Evolutionary conservation across 2,888 invertebrate genomes (phyloP), one percentile per base, ranked within the genome.

Genomic region (Hemicrepidius hirtus): DNA sequence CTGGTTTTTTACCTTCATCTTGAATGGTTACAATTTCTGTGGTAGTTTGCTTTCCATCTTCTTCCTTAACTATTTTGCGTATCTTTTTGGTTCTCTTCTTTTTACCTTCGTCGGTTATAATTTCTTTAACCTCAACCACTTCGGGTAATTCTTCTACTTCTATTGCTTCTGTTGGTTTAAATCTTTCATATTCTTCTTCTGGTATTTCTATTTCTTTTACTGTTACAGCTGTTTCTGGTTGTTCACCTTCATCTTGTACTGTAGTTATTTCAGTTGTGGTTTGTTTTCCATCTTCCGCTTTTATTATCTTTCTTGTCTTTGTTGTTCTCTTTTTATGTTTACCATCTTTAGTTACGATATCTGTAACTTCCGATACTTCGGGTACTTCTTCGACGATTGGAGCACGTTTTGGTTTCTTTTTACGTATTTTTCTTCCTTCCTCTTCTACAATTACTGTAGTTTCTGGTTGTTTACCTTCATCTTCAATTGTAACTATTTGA

Each of bases 401-500:
- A 7, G 12, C 63, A 77, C 75, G 35, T 21, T 76, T 46, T 32
- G 87, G 85, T 12, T 57, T 57, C 37, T 37, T 57, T 20, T 57
- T 57, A 37, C 35, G 18, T 18, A 35, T 9, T 16, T 57, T 57
- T 41, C 12, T 28, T 0, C 9, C n/a, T 66, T 65, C 24, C 20
- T 84, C 83, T 21, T 81, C 82, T 49, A 78, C 59, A 10, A 28
- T 57, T 73, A 74, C 70, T 68, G n/a, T 67, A 57, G 70, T 74
- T 77, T 55, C 69, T 5, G 78, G 83, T 76, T 80, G 75, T 77
- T 82, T 81, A 20, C 81, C 80, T 70, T 83, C 86, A 74, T 85
- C 81, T 75, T 83, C 84, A 40, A 86, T 80, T 7, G 87, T 87
- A 41, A 82, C 79, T 35, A 87, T 87, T 82, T 86, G 85, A 0